Base-by-base conservation (phyloP, 2,797 vertebrate genomes). In the Danio jaintianensis region DNA sequence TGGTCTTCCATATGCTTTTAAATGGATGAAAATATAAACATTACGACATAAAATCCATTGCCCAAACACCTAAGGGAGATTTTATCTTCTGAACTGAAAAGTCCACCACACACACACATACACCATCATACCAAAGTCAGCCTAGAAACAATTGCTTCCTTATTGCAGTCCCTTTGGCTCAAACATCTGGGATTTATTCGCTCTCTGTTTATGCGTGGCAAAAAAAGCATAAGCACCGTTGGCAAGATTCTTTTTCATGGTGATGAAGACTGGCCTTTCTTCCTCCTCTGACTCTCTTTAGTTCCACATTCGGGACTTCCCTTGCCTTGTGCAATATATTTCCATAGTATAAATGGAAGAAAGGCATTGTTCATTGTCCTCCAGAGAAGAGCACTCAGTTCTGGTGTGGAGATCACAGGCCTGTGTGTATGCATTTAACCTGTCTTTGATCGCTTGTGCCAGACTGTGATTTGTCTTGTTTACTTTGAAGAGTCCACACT, bases 201-300 rank as follows among this genome's bases (percentile, higher is more conserved):
- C 72, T 68, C 12, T 11, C n/a, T 0, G 22, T 83, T 76, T 84
- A 80, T 86, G 86, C 87, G 81, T 86, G 40, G 73, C 55, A 86
- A 81, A 88, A 86, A 80, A 87, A 84, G n/a, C 79, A 70, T 66
- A 86, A 38, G 78, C 83, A 82, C 73, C 13, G 80, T 63, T 80
- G 58, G 52, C 69, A 72, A 86, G 86, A 52, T 79, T 81, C 48
- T 85, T 82, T 69, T 87, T 75, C 43, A 48, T 84, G 83, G 76
- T 74, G 74, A 76, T 67, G 62, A 62, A 70, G 62, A 84, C 83
- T 86, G 84, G 84, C 80, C 82, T 48, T 67, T 6, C n/a, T 11
- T 40, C 53, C 64, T 72, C 43, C 70, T 81, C 53, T 38, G 68
- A 79, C 59, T 87, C 63, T 55, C 63, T 55, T 88, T 79, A 67